A percentile compares a stretch with the other conserved stretches of the same genome.
These are phyloP conservation scores for Archips crataeganus DNA, from an alignment of 2,888 invertebrate genomes.

Conservation along the genomic window DNA sequence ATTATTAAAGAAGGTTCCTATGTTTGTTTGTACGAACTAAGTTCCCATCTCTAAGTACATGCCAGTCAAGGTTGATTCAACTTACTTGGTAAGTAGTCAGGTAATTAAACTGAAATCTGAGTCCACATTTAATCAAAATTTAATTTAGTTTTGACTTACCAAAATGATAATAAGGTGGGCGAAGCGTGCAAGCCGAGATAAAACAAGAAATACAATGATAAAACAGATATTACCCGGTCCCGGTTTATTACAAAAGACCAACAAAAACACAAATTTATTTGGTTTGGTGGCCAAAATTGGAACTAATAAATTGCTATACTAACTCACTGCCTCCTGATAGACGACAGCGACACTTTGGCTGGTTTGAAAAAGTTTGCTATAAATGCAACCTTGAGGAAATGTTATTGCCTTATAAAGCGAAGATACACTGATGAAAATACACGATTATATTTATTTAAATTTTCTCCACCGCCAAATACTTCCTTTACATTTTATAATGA, in stretches of 20 bases:
- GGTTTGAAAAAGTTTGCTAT: not conserved
- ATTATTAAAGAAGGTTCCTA: too few species aligned
- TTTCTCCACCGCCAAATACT: not conserved
- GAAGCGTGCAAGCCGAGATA: slow-evolving; percentile 11
- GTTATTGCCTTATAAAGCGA: slow-evolving; percentile 16
- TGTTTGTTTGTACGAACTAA: too few species aligned
- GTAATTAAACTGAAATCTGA: not conserved
- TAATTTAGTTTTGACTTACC: slow-evolving; percentile 9
- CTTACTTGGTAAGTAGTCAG: not conserved
- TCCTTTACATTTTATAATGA: not conserved
- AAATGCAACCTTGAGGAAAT: slow-evolving; percentile 9
- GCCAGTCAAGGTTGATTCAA: too few species aligned
- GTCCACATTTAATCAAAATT: not conserved
- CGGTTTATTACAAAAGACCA: not conserved
- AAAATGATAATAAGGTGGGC: slow-evolving; percentile 9
- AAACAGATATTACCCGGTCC: not conserved
- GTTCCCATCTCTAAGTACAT: too few species aligned
- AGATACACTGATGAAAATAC: not conserved
- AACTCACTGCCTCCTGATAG: not conserved
- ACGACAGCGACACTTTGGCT: not conserved
- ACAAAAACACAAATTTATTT: not conserved
- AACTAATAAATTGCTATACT: not conserved
- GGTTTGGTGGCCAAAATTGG: not conserved
- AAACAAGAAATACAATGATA: slow-evolving; percentile 9
- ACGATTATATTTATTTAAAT: not conserved